Evolutionary conservation across 1,140 invertebrate genomes (phyloP).

Genomic region (Frieseomelitta varia): DNA sequence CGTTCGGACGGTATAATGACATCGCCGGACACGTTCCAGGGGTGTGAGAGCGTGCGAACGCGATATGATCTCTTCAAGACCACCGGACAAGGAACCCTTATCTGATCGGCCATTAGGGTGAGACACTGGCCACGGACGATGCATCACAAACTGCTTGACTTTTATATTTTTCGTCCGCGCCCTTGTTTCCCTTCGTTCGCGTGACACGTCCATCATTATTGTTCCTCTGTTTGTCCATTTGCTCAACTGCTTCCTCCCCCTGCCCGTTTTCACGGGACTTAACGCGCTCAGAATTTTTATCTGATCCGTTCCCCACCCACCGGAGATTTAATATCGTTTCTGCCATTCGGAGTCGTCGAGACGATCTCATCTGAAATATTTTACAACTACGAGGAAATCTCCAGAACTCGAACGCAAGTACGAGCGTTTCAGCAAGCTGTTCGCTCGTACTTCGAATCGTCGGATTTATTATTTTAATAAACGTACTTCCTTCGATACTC

Average conservation of each 20-base stretch:
- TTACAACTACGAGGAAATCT: background rate
- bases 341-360: background rate
- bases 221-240: conserved; percentile 31
- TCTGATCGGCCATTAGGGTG: conserved; percentile 73
- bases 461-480: no score
- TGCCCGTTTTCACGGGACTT: conserved; percentile 24
- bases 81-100: conserved; percentile 65
- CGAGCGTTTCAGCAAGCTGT: no score
- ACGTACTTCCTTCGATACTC: no score
- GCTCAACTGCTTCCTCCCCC: conserved; percentile 39
- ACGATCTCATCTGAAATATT: background rate
- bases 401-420: no score
- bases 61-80: conserved; percentile 70
- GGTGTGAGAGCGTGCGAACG: conserved; percentile 69
- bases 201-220: conserved; percentile 38
- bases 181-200: conserved; percentile 51
- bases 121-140: conserved; percentile 62
- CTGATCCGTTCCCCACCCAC: conserved; percentile 28
- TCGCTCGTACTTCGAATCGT: no score
- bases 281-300: conserved; percentile 47
- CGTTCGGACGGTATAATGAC: conserved; percentile 65
- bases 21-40: conserved; percentile 56
- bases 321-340: background rate
- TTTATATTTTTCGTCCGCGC: conserved; percentile 64
- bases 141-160: conserved; percentile 63